A percentile compares a stretch with the other conserved stretches of the same genome.
Evolutionary conservation across 1,140 invertebrate species (phyloP).

Genomic region (Venturia canescens): DNA sequence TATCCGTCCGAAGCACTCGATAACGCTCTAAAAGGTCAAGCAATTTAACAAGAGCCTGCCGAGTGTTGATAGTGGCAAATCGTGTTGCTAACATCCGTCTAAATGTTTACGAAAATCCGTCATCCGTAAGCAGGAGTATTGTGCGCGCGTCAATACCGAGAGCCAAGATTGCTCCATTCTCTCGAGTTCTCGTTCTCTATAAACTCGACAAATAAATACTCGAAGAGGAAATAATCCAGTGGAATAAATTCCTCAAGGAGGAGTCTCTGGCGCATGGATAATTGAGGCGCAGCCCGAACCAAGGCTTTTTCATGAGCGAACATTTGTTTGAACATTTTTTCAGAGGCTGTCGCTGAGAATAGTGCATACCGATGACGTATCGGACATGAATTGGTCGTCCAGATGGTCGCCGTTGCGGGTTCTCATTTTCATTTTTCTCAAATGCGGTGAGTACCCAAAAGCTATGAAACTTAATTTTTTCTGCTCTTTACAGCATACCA

Average conservation of each 20-base stretch:
- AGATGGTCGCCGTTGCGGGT: slow-evolving; percentile 71
- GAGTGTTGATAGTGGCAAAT: slow-evolving; percentile 30
- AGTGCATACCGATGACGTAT: slow-evolving; percentile 69
- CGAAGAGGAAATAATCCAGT: too few relatives aligned
- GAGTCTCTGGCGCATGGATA: too few relatives aligned
- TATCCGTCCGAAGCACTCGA: background rate
- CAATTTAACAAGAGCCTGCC: background rate
- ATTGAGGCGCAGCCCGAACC: too few relatives aligned
- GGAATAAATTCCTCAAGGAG: too few relatives aligned
- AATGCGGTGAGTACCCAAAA: slow-evolving; percentile 65
- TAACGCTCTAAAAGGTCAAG: background rate
- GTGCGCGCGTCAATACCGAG: background rate
- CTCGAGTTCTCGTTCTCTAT: background rate
- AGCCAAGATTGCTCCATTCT: background rate
- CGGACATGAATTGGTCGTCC: slow-evolving; percentile 75
- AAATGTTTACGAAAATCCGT: slow-evolving; percentile 11
- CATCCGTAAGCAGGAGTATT: background rate
- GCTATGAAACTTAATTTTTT: background rate
- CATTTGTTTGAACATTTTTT: slow-evolving; percentile 17
- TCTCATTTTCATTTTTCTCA: slow-evolving; percentile 72
- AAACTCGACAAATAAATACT: background rate
- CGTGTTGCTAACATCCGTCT: slow-evolving; percentile 20
- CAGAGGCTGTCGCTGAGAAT: slow-evolving; percentile 52
- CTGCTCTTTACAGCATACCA: too few relatives aligned
- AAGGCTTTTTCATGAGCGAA: too few relatives aligned